These are phyloP conservation scores for Montipora efflorescens DNA, from an alignment of 64 coral and sea anemone species.

Conservation along the genomic window DNA sequence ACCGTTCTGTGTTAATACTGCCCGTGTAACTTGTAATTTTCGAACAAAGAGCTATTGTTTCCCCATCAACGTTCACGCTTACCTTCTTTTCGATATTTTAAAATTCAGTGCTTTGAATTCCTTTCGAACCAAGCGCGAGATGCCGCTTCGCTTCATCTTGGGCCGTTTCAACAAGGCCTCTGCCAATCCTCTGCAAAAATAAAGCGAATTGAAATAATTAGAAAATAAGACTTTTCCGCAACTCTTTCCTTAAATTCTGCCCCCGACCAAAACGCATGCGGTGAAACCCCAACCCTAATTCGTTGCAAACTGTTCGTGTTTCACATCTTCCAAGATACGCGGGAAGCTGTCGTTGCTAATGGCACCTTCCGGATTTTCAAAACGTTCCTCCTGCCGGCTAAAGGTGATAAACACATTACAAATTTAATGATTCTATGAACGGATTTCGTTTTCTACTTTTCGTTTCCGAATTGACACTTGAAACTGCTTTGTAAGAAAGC, in stretches of 20 bases:
- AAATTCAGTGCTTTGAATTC: constrained; percentile 70
- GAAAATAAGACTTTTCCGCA: background rate
- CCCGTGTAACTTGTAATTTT: constrained; percentile 34
- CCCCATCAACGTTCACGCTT: constrained; percentile 50
- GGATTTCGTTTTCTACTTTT: background rate
- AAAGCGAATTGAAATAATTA: constrained; percentile 22
- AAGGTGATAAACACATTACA: constrained; percentile 58
- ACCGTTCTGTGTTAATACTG: constrained; percentile 7
- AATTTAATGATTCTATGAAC: constrained; percentile 7
- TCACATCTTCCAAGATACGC: background rate
- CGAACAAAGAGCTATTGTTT: constrained; percentile 65
- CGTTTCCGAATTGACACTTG: background rate
- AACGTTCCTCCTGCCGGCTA: constrained; percentile 21
- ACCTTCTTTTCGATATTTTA: constrained; percentile 62
- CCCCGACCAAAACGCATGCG: background rate
- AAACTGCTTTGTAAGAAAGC: background rate
- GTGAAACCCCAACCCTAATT: background rate
- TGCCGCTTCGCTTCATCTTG: constrained; percentile 66
- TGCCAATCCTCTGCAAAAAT: constrained; percentile 55
- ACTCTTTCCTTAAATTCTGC: background rate
- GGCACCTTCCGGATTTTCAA: constrained; percentile 37
- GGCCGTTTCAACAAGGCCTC: constrained; percentile 48
- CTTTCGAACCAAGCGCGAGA: constrained; percentile 66
- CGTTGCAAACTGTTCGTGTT: background rate
- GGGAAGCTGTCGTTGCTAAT: background rate